Conservation (phyloP, 37 sponge, comb jelly and placozoan species). For the Sycon ciliatum region DNA sequence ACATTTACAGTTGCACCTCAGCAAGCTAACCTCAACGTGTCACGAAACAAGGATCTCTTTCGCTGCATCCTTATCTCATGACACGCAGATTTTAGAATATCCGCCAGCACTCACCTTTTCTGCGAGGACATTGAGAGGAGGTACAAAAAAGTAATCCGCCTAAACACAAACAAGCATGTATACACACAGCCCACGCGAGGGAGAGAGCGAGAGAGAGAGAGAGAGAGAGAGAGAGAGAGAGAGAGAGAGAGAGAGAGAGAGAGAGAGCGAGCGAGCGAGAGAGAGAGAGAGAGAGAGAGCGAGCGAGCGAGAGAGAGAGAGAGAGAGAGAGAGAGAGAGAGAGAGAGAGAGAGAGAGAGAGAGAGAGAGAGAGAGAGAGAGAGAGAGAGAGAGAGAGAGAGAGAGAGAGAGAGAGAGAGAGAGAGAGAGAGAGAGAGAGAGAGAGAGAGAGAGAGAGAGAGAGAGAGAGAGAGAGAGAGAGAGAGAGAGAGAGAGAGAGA, state of each 20-base stretch:
- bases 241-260: conserved; percentile 14
- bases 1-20: no score
- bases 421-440: conserved; percentile 20
- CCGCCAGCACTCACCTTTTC: no score
- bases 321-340: not conserved
- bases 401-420: conserved; percentile 23
- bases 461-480: conserved; percentile 8
- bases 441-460: not conserved
- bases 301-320: no score
- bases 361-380: not conserved
- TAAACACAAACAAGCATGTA: not conserved
- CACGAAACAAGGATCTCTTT: no score
- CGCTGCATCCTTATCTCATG: no score
- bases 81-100: no score
- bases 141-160: conserved; percentile 33
- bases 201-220: no score
- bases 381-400: conserved; percentile 6
- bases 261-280: no score
- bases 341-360: not conserved
- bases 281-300: no score
- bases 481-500: not conserved
- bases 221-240: conserved; percentile 2
- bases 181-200: not conserved
- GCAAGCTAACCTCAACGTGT: no score
- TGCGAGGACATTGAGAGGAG: conserved; percentile 51